Conservation (phyloP, 2,888 invertebrate genomes). For the Epirrhoe tristata region DNA sequence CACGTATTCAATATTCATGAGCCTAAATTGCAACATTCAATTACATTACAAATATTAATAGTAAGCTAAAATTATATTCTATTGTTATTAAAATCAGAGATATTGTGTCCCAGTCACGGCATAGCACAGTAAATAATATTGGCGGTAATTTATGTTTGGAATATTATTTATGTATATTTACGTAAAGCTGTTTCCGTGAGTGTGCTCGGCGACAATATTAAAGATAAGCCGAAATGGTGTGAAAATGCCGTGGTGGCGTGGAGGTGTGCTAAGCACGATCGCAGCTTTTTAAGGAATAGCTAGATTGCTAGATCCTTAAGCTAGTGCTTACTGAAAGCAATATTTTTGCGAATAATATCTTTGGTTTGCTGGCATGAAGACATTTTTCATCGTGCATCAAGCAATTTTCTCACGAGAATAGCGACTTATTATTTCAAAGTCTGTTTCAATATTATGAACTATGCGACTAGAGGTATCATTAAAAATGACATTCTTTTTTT, state of each 20-base stretch:
- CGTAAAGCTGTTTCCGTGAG: constrained; percentile 65
- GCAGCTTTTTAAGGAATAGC: constrained; percentile 23
- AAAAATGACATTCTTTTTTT: too few species aligned
- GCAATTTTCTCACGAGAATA: too few species aligned
- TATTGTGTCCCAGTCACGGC: constrained; percentile 40
- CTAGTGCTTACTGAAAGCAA: too few species aligned
- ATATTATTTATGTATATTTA: constrained; percentile 66
- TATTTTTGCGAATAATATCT: neutral
- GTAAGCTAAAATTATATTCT: constrained; percentile 23
- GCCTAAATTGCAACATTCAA: neutral
- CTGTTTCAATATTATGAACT: too few species aligned
- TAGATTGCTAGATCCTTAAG: neutral
- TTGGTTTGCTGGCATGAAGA: too few species aligned
- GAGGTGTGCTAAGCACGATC: constrained; percentile 53
- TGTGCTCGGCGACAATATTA: constrained; percentile 58
- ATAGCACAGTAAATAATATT: constrained; percentile 29
- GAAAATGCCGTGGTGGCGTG: constrained; percentile 52
- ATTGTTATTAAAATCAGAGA: constrained; percentile 38
- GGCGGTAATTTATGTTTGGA: constrained; percentile 61
- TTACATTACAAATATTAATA: constrained; percentile 13
- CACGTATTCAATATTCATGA: neutral
- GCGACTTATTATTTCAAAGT: too few species aligned
- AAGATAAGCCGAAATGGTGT: constrained; percentile 64
- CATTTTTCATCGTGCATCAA: too few species aligned
- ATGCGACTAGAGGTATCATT: too few species aligned